phyloP scores from a whole-genome alignment of 2,797 vertebrate genomes.

The Emydoidea blandingii region DNA sequence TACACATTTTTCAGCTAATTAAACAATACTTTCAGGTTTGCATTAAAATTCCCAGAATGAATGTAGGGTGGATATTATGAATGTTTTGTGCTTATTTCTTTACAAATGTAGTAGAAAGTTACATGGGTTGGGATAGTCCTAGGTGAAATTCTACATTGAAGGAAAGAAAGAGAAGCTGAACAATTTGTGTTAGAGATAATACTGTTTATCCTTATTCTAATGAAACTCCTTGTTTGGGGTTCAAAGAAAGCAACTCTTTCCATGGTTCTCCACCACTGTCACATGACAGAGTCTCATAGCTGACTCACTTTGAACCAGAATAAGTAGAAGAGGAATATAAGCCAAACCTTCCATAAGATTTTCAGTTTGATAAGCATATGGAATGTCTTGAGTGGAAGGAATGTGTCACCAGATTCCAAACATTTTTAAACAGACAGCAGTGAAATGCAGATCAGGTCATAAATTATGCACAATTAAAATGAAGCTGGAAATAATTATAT shows the following conservation, averaged over 20 bases:
- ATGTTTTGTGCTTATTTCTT: background rate
- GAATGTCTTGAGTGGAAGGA: background rate
- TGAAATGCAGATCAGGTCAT: background rate
- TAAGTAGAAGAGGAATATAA: background rate
- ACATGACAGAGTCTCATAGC: background rate
- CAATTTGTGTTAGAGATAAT: background rate
- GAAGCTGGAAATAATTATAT: background rate
- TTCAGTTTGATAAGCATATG: background rate
- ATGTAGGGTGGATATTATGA: background rate
- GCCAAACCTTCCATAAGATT: background rate
- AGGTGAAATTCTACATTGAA: background rate
- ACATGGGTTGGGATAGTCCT: background rate
- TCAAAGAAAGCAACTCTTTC: background rate
- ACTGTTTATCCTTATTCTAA: background rate
- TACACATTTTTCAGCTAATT: background rate
- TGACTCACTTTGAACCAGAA: background rate
- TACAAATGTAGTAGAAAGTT: background rate
- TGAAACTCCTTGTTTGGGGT: background rate
- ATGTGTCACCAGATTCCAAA: background rate
- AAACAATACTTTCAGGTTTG: background rate
- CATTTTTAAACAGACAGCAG: background rate
- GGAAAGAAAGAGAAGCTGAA: background rate
- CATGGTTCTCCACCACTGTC: background rate
- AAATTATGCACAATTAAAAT: background rate
- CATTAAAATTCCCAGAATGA: background rate